These are phyloP conservation scores for Coilia nasus DNA, from an alignment of 2,797 vertebrate species.

Conservation along the genomic window DNA sequence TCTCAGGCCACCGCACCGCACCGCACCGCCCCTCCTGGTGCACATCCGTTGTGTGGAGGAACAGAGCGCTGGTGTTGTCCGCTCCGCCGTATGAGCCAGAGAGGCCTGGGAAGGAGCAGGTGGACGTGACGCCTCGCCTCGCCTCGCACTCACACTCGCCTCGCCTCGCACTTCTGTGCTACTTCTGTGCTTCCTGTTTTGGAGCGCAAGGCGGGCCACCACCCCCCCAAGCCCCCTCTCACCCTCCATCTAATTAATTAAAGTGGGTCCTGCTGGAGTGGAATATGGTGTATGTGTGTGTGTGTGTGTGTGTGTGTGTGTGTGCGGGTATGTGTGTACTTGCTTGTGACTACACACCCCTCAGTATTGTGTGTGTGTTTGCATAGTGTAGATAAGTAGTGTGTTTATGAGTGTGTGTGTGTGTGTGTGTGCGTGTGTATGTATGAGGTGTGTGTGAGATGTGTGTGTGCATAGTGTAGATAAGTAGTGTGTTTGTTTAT, in stretches of 20 bases:
- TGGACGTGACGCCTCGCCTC: not conserved
- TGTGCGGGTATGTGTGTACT: conserved; percentile 45
- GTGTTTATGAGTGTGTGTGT: no score
- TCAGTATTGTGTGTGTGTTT: conserved; percentile 21
- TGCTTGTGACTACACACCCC: conserved; percentile 45
- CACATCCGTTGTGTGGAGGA: not conserved
- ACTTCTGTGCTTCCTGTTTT: not conserved
- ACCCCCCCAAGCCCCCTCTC: not conserved
- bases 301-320: conserved; percentile 43
- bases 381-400: conserved; percentile 11
- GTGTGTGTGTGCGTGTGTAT: no score
- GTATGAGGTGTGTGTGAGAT: no score
- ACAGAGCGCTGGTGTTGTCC: not conserved
- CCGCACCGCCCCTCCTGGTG: not conserved
- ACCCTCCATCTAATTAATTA: conserved; percentile 21
- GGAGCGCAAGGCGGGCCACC: not conserved
- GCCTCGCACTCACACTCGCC: not conserved
- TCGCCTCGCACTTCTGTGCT: not conserved
- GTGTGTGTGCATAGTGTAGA: no score
- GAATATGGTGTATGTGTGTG: conserved; percentile 30
- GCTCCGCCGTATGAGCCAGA: not conserved
- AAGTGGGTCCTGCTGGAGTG: conserved; percentile 16
- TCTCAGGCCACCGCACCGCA: no score
- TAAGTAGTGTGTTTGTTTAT: no score
- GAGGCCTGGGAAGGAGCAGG: not conserved